Evolutionary conservation across 1,140 invertebrate genomes (phyloP), one percentile per base, ranked within the genome.

Genomic region (Pseudoatta argentina): DNA sequence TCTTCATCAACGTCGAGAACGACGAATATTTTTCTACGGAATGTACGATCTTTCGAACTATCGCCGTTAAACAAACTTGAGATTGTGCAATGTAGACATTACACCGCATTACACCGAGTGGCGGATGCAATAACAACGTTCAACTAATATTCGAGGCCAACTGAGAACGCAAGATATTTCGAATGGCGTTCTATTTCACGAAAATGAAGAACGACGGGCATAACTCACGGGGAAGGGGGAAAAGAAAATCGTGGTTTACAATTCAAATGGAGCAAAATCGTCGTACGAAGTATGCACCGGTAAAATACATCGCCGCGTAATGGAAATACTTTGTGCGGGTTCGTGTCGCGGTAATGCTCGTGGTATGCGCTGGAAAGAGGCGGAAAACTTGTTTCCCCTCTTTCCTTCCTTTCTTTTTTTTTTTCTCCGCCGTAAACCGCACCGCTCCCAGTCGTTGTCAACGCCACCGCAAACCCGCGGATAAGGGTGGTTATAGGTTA

Each of bases 281-380:
- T 78, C n/a, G 82, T 21, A 59, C 51, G 87, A 87, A 73, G 83
- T 90, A 87, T 85, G 89, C 86, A 24, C 48, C 87, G 59, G 24
- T 88, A 89, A 90, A 88, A 91, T 86, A 88, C 77, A 91, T 88
- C 55, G 59, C 24, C 16, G 59, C 48, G 89, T 86, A 91, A 91
- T 91, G 86, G 89, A 90, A 91, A 91, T 91, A 91, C 89, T 90
- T 91, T 69, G 64, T 85, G 81, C 81, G 10, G 75, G 67, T 87
- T 89, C 89, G 88, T 81, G 88, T 89, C 75, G 73, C 73, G 79
- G 79, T 82, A 78, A 89, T 85, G 64, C 39, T 76, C 8, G 53
- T 81, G 86, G 88, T 88, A 91, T 90, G 88, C 86, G 48, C 18
- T 14, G 55, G 51, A 57, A 85, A 66, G 48, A 51, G 78, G 63